Base-by-base conservation (phyloP, 30 jellyfish, hydroid and myxozoan species). In the Aurelia aurita region DNA sequence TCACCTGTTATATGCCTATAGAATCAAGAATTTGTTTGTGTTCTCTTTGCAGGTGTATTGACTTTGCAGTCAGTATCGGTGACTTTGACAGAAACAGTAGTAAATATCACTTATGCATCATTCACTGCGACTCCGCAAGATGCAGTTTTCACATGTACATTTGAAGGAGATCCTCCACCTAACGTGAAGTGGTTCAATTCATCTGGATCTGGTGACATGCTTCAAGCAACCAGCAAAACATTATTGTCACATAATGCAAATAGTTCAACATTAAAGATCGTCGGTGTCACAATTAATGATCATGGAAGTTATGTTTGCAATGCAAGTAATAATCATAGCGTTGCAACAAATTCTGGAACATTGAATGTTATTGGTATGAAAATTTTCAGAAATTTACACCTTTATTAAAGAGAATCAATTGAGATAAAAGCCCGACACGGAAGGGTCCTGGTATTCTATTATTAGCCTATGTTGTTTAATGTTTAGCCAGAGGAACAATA, bases 291-390 rank as follows among this genome's bases (percentile, higher is more conserved):
- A 1, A 34, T 47, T 21, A 45, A 44, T 80, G 90, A 80, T 47
- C 55, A 64, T 46, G 90, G 90, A 3, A 26, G 47, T 19, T 80
- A 80, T 26, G 10, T 61, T 16, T 80, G 90, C 69, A 80, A 80
- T 66, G 90, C 75, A 7, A 80, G 74, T 39, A 80, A 64, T 28
- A 54, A 64, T 25, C 82, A 31, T 19, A 80, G 81, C 29, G 65
- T 69, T 21, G 90, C 22, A 21, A 32, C 71, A 4, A 31, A 18
- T 13, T 16, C 77, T 16, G 74, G 68, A 43, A 39, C 70, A 15
- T 55, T 80, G 6, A 31, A 22, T 49, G 90, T 80, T 23, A 21
- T n/a, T 25, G 90, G 90, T 80, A 25, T 31, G 51, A 39, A 39
- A 39, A 39, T 39, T 39, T 39, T 39, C 15, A 4, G 1, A 1